Evolutionary conservation across 2,113 vertebrate species (phyloP).

Genomic region (Axis porcinus): DNA sequence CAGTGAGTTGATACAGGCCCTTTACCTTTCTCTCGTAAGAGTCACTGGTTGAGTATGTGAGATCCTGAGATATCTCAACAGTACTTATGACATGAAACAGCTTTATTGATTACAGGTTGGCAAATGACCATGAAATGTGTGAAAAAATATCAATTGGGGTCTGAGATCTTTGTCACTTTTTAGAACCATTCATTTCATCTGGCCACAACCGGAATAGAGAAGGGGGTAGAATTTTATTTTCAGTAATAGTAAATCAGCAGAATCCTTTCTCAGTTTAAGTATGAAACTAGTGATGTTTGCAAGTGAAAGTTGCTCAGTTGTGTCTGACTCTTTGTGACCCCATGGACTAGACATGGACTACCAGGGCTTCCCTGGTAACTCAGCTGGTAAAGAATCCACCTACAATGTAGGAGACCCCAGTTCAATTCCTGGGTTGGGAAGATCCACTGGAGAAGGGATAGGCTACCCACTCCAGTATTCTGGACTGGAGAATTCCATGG

Average conservation of each 20-base stretch:
- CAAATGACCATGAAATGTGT: not conserved
- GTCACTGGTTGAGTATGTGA: not conserved
- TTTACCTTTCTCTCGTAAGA: not conserved
- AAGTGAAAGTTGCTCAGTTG: not conserved
- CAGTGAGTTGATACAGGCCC: not conserved
- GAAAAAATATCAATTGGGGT: not conserved
- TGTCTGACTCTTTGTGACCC: not conserved
- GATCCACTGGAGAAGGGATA: not conserved
- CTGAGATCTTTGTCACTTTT: not conserved
- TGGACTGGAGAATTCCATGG: not conserved
- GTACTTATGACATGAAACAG: not conserved
- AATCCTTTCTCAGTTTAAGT: not conserved
- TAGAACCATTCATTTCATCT: not conserved
- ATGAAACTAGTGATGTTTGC: not conserved
- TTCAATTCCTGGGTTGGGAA: not conserved
- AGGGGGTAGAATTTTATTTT: not conserved
- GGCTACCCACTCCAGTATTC: not conserved
- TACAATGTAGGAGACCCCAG: not conserved
- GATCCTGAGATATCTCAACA: not conserved
- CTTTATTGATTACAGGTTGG: not conserved
- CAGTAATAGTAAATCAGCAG: not conserved
- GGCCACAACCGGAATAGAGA: not conserved
- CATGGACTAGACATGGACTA: not conserved
- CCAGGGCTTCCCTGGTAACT: not conserved
- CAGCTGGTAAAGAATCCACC: not conserved